Base-by-base conservation (phyloP, 2,888 invertebrate species). In the Sisyra nigra region DNA sequence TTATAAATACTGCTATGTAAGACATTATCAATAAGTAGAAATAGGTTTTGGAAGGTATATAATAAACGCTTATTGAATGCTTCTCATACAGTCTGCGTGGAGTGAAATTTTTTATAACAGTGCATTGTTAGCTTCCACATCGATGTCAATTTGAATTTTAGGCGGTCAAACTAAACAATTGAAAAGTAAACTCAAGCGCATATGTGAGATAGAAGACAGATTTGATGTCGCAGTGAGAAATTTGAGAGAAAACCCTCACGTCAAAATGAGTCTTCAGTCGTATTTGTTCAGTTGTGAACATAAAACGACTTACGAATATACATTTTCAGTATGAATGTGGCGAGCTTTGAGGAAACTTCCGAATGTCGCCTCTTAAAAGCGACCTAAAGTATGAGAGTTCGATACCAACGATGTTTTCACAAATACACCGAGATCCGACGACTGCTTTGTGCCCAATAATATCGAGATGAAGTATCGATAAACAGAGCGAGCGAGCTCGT, bases 311-410 rank as follows among this genome's bases (percentile, higher is more conserved):
- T 40, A 31, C 35, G 17, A 35, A 15, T 35, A 15, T 19, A 19
- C 19, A 15, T 37, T 37, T 37, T 37, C 37, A 37, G 37, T 37
- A 37, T 37, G 37, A 37, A 18, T 37, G 17, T 19, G 19, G 17
- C 19, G 18, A 37, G 37, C 37, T 37, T 37, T 37, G 37, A 37
- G 37, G 19, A 37, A 37, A 37, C 37, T 18, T 18, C 37, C 17
- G 19, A 37, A 19, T 37, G 19, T 18, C 37, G 37, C 11, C 19
- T 37, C n/a, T 8, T 34, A 34, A 34, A 39, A 19, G 15, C 17
- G 17, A 39, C 39, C 39, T 39, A 39, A 13, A 19, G 19, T 17
- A 34, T 11, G 7, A 5, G 7, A 24, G 24, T 24, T 24, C 24
- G 24, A 24, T 24, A 24, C 24, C 24, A 24, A 24, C 24, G 24